Evolutionary conservation across 2,113 vertebrate species (phyloP).

Genomic region (Condylura cristata): DNA sequence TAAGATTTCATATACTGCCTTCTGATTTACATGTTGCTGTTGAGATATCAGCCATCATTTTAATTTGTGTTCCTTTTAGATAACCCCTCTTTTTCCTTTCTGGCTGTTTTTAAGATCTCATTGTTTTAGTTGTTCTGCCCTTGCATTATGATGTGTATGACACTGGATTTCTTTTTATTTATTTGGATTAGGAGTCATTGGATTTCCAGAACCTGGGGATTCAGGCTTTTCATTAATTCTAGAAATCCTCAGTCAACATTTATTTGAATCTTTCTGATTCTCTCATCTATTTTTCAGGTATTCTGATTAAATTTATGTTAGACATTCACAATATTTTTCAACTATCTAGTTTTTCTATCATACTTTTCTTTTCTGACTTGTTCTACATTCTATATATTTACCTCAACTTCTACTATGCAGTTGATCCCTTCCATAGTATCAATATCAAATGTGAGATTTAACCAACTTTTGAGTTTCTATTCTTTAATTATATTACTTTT

Average conservation of each 20-base stretch:
- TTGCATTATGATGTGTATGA: neutral
- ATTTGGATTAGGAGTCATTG: neutral
- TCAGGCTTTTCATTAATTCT: neutral
- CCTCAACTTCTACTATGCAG: neutral
- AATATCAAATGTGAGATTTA: neutral
- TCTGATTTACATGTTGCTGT: neutral
- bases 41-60: neutral
- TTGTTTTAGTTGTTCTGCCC: neutral
- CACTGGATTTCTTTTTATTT: neutral
- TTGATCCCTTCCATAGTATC: neutral
- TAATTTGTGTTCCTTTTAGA: neutral
- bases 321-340: neutral
- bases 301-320: neutral
- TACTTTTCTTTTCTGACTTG: neutral
- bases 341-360: neutral
- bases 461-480: neutral
- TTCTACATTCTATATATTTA: neutral
- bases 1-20: neutral
- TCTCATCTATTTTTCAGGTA: neutral
- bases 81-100: neutral
- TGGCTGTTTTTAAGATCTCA: neutral
- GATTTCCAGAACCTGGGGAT: neutral
- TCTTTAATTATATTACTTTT: neutral
- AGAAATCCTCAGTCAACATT: neutral
- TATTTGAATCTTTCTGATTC: neutral